Percentiles rank a stretch among this genome's conserved stretches.
Conservation (phyloP, 2,113 vertebrate species). For the Pseudopodoces humilis region DNA sequence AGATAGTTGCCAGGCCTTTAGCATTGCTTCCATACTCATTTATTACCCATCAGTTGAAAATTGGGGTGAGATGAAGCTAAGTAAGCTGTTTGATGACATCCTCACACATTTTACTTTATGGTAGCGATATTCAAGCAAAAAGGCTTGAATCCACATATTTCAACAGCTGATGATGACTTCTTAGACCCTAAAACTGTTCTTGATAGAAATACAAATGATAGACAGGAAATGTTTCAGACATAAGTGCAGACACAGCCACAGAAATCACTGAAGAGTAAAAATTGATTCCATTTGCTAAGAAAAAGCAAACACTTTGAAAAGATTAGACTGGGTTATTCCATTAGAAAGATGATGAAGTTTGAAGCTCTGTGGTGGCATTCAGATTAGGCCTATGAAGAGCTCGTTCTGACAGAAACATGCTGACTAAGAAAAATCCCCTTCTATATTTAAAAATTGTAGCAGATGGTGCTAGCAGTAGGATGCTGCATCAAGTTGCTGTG, state of each 20-base stretch:
- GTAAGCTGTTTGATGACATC: background rate
- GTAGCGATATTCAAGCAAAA: background rate
- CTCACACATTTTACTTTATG: background rate
- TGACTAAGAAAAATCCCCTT: constrained; percentile 62
- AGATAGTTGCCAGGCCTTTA: background rate
- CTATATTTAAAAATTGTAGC: constrained; percentile 61
- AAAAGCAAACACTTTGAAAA: background rate
- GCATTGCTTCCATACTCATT: background rate
- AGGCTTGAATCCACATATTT: background rate
- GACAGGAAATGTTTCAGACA: background rate
- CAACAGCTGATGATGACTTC: background rate
- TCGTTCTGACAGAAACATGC: constrained; percentile 53
- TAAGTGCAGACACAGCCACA: constrained; percentile 3
- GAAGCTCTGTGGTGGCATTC: background rate
- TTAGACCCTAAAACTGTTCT: background rate
- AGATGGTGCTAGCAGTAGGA: constrained; percentile 58
- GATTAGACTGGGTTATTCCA: constrained; percentile 10
- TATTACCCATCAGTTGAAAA: background rate
- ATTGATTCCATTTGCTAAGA: constrained; percentile 21
- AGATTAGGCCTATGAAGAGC: background rate
- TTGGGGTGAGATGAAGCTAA: background rate
- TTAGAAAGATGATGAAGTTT: constrained; percentile 33
- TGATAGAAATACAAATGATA: constrained; percentile 8
- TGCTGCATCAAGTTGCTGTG: constrained; percentile 15
- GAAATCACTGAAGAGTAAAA: constrained; percentile 51